These are phyloP conservation scores for Mactromeris polynyma DNA, from an alignment of 2,888 invertebrate genomes.

Conservation along the genomic window DNA sequence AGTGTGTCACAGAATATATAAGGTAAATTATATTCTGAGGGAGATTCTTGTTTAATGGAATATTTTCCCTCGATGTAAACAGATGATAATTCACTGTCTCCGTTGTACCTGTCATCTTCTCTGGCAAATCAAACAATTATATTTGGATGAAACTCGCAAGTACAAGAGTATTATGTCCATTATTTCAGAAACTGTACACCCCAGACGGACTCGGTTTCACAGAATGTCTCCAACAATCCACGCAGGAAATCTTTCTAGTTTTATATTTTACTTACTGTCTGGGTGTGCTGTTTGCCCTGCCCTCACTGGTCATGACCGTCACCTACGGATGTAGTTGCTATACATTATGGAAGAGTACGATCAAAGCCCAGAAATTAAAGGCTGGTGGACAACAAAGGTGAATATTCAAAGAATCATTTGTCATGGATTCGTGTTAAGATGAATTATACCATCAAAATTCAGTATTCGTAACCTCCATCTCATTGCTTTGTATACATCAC, in stretches of 20 bases:
- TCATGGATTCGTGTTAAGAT: too few species aligned
- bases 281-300: slow-evolving; percentile 67
- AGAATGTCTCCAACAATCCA: slow-evolving; percentile 53
- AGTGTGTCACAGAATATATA: too few species aligned
- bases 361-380: slow-evolving; percentile 53
- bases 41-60: too few species aligned
- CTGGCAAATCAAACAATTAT: too few species aligned
- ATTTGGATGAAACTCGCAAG: too few species aligned
- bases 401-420: slow-evolving; percentile 35
- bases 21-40: too few species aligned
- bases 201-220: slow-evolving; percentile 25
- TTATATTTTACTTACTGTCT: slow-evolving; percentile 65
- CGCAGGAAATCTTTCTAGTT: slow-evolving; percentile 33
- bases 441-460: too few species aligned
- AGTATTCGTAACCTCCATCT: too few species aligned
- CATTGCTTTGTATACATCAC: too few species aligned
- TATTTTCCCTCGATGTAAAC: too few species aligned
- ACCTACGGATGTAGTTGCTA: slow-evolving; percentile 69
- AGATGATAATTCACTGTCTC: too few species aligned
- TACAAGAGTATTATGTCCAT: slow-evolving; percentile 33
- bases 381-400: slow-evolving; percentile 22
- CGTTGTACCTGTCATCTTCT: too few species aligned
- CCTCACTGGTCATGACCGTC: slow-evolving; percentile 63
- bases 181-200: slow-evolving; percentile 53
- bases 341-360: slow-evolving; percentile 67